Evolutionary conservation across 2,888 invertebrate genomes (phyloP).

Genomic region (Sepiola atlantica): DNA sequence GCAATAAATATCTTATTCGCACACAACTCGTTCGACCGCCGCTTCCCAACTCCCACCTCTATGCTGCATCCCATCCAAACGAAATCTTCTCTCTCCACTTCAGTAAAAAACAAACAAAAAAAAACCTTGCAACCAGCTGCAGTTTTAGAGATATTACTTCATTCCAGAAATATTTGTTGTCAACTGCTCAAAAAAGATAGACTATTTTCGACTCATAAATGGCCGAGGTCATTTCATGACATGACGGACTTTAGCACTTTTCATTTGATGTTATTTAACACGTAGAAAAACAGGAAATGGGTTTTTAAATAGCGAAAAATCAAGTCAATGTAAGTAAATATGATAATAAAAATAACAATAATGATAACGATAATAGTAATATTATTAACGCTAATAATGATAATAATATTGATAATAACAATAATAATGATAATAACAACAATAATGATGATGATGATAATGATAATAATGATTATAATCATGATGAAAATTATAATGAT

Average conservation of each 20-base stretch:
- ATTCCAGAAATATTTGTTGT: background rate
- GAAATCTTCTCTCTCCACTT: background rate
- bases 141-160: background rate
- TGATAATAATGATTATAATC: too few species aligned
- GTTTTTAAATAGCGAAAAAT: background rate
- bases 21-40: background rate
- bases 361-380: too few species aligned
- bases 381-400: too few species aligned
- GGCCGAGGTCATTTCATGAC: background rate
- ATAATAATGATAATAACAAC: too few species aligned
- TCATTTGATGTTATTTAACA: background rate
- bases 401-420: too few species aligned
- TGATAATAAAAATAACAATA: too few species aligned
- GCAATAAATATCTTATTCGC: background rate
- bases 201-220: background rate
- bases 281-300: background rate
- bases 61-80: background rate
- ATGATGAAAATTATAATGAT: too few species aligned
- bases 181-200: background rate
- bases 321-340: too few species aligned
- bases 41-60: background rate
- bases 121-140: background rate
- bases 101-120: background rate
- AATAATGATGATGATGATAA: too few species aligned
- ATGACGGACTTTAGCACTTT: background rate